Conservation (phyloP, 2,888 invertebrate genomes). For the Corbicula japonica region DNA sequence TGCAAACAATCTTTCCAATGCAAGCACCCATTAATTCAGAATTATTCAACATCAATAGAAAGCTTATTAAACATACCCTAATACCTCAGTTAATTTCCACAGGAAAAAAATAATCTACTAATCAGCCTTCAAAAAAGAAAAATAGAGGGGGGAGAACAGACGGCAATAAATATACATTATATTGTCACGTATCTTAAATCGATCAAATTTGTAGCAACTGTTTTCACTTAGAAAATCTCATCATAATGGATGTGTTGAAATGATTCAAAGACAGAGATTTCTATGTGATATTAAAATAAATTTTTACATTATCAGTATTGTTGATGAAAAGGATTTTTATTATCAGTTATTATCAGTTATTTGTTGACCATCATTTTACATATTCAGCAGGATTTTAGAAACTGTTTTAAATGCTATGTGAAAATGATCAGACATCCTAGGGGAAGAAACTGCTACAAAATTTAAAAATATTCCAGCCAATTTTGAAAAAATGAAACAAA, state of each 20-base stretch:
- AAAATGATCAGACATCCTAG: too few relatives aligned
- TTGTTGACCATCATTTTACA: slow-evolving; percentile 29
- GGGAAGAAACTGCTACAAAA: too few relatives aligned
- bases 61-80: slow-evolving; percentile 35
- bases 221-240: slow-evolving; percentile 39
- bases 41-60: slow-evolving; percentile 45
- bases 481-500: too few relatives aligned
- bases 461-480: too few relatives aligned
- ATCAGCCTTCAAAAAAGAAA: slow-evolving; percentile 48
- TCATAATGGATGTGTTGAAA: slow-evolving; percentile 2
- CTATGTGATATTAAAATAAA: slow-evolving; percentile 15
- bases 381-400: too few relatives aligned
- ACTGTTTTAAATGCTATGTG: too few relatives aligned
- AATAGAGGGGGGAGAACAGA: slow-evolving; percentile 26
- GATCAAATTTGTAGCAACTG: slow-evolving; percentile 39
- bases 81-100: slow-evolving; percentile 26
- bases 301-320: slow-evolving; percentile 31
- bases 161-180: slow-evolving; percentile 35
- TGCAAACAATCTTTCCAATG: slow-evolving; percentile 18
- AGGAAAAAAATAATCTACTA: slow-evolving; percentile 34
- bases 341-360: too few relatives aligned
- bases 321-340: slow-evolving; percentile 31
- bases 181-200: slow-evolving; percentile 32
- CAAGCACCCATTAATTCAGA: slow-evolving; percentile 35
- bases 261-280: slow-evolving; percentile 26